Base-by-base conservation (phyloP, 2,888 invertebrate genomes). In the Octonoba sinensis region DNA sequence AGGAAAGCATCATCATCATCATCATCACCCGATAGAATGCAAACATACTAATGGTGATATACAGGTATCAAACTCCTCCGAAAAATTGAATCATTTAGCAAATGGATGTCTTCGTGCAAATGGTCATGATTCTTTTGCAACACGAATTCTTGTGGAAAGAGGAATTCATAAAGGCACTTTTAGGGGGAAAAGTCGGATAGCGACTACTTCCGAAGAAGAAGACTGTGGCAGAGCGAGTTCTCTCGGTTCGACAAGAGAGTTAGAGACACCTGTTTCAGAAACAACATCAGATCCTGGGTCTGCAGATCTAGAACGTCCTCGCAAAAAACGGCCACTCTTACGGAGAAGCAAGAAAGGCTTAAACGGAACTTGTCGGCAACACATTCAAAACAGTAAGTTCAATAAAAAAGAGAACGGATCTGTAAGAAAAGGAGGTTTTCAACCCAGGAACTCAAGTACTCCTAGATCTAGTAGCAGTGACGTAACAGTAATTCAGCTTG, bases 341-440 rank as follows among this genome's bases (percentile, higher is more conserved):
- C 49, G 82, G 20, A 56, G 76, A 4, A 82, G 76, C 18, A 82
- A 82, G 22, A 82, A 82, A 67, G 82, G 82, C 12, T 59, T 82
- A 6, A 82, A 82, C 66, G 82, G 82, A 15, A 82, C 82, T 27
- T 82, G 82, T 47, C 56, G 82, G 11, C 82, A 82, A 44, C 82
- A 82, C n/a, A 82, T 82, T 47, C 82, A 76, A 49, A 82, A 72
- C 56, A 82, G 70, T 65, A 82, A 74, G 22, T 65, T 82, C 27
- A 62, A 22, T 56, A 82, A 76, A 67, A 76, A 76, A 57, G 76
- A 82, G 1, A 76, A 62, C 22, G 60, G 66, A 16, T 65, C 59
- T 13, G 20, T 57, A 15, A 76, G 62, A 56, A 76, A 76, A 56
- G 64, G 49, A 13, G 73, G 56, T 15, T 54, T 66, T 27, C 70